Evolutionary conservation across 2,113 vertebrate genomes (phyloP).

Genomic region (Cairina moschata): DNA sequence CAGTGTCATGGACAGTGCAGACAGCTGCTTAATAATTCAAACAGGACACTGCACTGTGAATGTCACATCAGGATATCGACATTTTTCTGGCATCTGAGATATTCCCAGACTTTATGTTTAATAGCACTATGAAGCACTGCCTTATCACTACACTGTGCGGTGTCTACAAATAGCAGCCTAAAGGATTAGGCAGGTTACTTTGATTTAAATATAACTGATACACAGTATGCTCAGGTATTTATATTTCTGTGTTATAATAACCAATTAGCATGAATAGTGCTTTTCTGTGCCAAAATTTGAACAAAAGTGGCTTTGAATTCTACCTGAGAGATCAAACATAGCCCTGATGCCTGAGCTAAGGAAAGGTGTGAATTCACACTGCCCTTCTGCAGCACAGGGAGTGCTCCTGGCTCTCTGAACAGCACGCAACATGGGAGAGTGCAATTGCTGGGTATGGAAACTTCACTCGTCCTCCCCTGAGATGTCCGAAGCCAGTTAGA

Average conservation of each 20-base stretch:
- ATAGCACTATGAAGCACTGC: neutral
- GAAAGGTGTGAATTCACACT: rapidly evolving
- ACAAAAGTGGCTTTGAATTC: neutral
- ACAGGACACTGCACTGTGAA: neutral
- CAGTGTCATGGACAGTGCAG: neutral
- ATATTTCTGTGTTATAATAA: slow-evolving; percentile 48
- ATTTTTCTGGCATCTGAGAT: neutral
- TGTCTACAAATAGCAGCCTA: slow-evolving; percentile 19
- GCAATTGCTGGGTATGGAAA: neutral
- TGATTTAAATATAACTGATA: slow-evolving; percentile 53
- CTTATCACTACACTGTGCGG: slow-evolving; percentile 6
- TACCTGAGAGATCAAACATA: neutral
- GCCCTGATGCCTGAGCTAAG: neutral
- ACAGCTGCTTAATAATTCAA: slow-evolving; percentile 35
- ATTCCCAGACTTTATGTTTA: slow-evolving; percentile 10
- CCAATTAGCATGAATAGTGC: neutral
- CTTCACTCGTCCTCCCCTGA: neutral
- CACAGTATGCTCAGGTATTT: slow-evolving; percentile 44
- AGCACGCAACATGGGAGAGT: neutral
- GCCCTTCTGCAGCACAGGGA: neutral
- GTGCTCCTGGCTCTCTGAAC: neutral
- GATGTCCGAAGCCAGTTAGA: neutral
- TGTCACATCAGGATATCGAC: neutral
- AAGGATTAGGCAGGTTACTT: slow-evolving; percentile 49
- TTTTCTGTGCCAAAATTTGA: neutral